These are phyloP conservation scores for Mobula hypostoma DNA, from an alignment of 2,113 vertebrate species.

Conservation along the genomic window DNA sequence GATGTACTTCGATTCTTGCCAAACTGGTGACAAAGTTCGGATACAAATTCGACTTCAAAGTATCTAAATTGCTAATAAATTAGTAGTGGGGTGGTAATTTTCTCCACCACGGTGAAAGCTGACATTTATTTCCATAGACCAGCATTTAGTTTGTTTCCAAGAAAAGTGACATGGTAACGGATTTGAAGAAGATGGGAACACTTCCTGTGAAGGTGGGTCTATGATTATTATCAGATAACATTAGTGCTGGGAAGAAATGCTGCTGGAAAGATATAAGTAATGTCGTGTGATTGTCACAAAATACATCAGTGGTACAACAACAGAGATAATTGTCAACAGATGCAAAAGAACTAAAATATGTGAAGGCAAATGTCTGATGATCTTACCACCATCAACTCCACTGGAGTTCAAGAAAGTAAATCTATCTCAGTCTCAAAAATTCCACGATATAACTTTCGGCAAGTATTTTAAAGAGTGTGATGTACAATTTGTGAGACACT, in stretches of 20 bases:
- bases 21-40: not conserved
- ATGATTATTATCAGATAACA: no score
- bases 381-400: not conserved
- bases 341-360: not conserved
- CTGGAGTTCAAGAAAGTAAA: not conserved
- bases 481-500: not conserved
- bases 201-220: no score
- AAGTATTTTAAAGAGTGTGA: not conserved
- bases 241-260: no score
- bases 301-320: not conserved
- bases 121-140: not conserved
- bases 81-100: not conserved
- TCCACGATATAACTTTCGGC: not conserved
- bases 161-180: not conserved
- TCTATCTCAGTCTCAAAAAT: not conserved
- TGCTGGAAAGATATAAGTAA: not conserved
- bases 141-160: not conserved
- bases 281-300: not conserved
- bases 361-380: not conserved
- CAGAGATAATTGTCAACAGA: not conserved
- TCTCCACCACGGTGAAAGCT: not conserved
- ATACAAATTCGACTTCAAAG: not conserved
- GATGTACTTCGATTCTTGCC: not conserved
- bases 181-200: not conserved
- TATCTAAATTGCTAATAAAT: not conserved